Conservation (phyloP, 2,888 invertebrate species). For the Euphydryas editha region DNA sequence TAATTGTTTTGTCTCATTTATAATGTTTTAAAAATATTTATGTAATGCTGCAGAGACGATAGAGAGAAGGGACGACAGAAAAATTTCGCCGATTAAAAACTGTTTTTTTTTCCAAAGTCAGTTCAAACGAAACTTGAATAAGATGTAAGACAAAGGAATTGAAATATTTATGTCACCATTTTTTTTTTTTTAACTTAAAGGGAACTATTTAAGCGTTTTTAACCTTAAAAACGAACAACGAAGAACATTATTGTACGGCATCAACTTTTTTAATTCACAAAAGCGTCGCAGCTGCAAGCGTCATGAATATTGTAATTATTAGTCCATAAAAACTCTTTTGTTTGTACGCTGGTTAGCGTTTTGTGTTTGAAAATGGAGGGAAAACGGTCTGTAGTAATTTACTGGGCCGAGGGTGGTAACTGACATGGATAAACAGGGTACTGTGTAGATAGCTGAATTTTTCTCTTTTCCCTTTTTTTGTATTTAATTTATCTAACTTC, state of each 20-base stretch:
- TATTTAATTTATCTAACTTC: constrained; percentile 44
- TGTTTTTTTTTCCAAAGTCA: too few relatives aligned
- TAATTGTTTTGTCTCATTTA: too few relatives aligned
- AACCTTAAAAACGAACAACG: neutral
- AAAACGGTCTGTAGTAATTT: constrained; percentile 40
- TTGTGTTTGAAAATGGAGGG: constrained; percentile 40
- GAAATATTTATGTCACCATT: neutral
- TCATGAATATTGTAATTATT: constrained; percentile 44
- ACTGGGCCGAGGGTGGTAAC: constrained; percentile 36
- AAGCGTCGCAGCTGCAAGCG: constrained; percentile 36
- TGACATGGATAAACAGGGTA: constrained; percentile 39
- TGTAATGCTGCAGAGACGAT: too few relatives aligned
- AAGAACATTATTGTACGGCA: constrained; percentile 18
- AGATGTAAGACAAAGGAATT: neutral
- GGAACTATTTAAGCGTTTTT: neutral
- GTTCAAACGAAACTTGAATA: neutral
- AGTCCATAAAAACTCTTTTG: constrained; percentile 43
- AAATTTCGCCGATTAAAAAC: too few relatives aligned
- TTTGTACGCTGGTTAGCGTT: constrained; percentile 39
- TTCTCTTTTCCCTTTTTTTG: constrained; percentile 36
- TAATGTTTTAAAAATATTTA: too few relatives aligned
- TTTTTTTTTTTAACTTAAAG: neutral
- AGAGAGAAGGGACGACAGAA: too few relatives aligned
- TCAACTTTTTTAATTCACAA: constrained; percentile 26
- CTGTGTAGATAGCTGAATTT: constrained; percentile 36